phyloP scores from a whole-genome alignment of 2,797 vertebrate genomes.

The Myiotriccus ornatus region DNA sequence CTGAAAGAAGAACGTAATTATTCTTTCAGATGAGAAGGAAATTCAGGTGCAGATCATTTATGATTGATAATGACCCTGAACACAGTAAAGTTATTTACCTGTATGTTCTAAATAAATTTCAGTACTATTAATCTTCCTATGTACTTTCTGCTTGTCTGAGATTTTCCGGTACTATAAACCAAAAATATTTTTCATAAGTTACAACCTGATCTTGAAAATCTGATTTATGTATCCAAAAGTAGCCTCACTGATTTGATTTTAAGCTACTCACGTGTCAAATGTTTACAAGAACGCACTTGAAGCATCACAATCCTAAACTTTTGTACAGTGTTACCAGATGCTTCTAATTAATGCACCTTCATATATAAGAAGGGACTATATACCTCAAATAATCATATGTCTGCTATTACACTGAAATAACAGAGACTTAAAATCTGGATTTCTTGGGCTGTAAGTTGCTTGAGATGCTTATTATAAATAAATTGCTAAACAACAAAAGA shows the following conservation, averaged over 20 bases:
- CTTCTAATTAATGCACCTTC: not conserved
- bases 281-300: not conserved
- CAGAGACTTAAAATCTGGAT: not conserved
- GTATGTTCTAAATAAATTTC: not conserved
- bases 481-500: not conserved
- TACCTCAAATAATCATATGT: not conserved
- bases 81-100: slow-evolving; percentile 1
- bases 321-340: not conserved
- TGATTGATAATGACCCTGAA: slow-evolving; percentile 11
- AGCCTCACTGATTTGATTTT: not conserved
- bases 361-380: not conserved
- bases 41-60: not conserved
- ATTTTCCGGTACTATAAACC: not conserved
- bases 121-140: not conserved
- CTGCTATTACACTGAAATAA: not conserved
- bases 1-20: not conserved
- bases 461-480: not conserved
- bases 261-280: not conserved
- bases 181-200: not conserved
- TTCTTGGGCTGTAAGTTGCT: not conserved
- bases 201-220: not conserved
- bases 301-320: not conserved
- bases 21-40: slow-evolving; percentile 8
- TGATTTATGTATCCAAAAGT: not conserved
- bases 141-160: slow-evolving; percentile 11